Evolutionary conservation across 2,797 vertebrate genomes (phyloP).

Genomic region (Sylvia borin): DNA sequence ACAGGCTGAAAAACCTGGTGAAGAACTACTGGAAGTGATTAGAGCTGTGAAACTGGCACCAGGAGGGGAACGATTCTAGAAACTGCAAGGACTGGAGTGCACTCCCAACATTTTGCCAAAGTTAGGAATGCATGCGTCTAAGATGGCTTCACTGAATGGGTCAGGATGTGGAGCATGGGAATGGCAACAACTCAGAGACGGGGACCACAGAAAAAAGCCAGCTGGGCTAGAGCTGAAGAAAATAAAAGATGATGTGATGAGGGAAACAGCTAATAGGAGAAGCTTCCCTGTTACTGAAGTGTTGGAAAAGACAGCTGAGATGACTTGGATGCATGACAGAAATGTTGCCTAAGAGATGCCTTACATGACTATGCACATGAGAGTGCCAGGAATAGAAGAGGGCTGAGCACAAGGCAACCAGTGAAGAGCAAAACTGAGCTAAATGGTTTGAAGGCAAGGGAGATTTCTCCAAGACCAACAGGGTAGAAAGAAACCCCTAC

Average conservation of each 20-base stretch:
- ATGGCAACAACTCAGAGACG: fast-evolving
- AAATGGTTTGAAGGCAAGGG: neutral
- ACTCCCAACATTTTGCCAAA: neutral
- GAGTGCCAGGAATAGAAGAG: neutral
- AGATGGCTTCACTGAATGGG: neutral
- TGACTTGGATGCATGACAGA: neutral
- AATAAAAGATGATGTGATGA: constrained; percentile 29
- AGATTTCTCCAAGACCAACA: neutral
- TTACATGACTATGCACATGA: neutral
- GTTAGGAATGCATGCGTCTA: neutral
- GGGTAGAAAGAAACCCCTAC: neutral
- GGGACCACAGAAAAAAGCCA: neutral
- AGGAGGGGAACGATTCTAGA: neutral
- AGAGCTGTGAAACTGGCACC: neutral
- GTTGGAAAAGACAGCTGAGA: constrained; percentile 16
- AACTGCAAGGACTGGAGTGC: neutral
- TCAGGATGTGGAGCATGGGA: neutral
- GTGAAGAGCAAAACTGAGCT: neutral
- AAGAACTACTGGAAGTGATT: neutral
- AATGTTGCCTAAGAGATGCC: neutral
- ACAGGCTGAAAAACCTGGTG: neutral
- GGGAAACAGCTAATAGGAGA: neutral
- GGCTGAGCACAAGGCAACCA: neutral
- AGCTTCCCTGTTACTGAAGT: neutral
- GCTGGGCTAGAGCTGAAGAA: neutral